Base-by-base conservation (phyloP, 2,797 vertebrate species). In the Malacoctenus gilli region DNA sequence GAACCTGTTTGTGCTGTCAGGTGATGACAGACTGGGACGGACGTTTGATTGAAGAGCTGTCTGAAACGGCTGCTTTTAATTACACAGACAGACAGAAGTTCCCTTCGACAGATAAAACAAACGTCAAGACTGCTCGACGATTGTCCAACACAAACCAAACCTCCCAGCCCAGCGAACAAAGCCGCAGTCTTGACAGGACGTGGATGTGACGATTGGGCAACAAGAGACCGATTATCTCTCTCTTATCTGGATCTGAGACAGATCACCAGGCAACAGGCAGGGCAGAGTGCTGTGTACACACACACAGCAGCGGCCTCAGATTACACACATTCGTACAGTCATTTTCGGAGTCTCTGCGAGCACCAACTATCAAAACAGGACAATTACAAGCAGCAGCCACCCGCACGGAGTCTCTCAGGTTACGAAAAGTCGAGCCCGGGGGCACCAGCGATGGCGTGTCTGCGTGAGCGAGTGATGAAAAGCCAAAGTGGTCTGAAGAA, bases 401-500 rank as follows among this genome's bases (percentile, higher is more conserved):
- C 65, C 6, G 14, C 34, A 51, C 40, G 23, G 59, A n/a, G 25
- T 55, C 48, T 34, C 76, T 83, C 74, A 10, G 38, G 55, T 85
- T 87, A 79, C 77, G 13, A 79, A 69, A 72, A 81, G 67, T 57
- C 16, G 8, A 68, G 75, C 71, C 87, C 82, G 0, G 7, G 85
- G 85, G 87, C 73, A 53, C 83, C 57, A 34, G 59, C 35, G 59
- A 78, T 38, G 42, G 77, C 54, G 50, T 79, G 70, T 68, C 69
- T 56, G 50, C 81, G 89, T 89, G 61, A 76, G 60, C 37, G 72
- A 72, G 80, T 34, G 86, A 87, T 91, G 88, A 91, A 89, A 89
- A 86, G 70, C 52, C 83, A 60, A 90, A 85, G 84, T 84, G 87
- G 89, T 86, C 84, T 77, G 51, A 87, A 74, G 89, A 90, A 90